Conservation (phyloP, 2,888 invertebrate genomes). For the Limnephilus marmoratus region DNA sequence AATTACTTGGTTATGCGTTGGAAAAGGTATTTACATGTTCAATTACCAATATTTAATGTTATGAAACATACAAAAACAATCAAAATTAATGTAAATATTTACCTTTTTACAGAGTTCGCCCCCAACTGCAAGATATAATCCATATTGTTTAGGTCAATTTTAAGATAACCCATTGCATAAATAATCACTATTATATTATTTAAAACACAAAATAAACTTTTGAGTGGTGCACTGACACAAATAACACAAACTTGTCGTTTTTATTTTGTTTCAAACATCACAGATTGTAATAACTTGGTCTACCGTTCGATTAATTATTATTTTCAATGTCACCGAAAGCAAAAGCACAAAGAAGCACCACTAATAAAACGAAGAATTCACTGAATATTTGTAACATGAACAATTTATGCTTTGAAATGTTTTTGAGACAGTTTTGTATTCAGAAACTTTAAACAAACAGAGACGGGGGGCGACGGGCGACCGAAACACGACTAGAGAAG, state of each 20-base stretch:
- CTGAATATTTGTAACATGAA: not conserved
- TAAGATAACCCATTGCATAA: not conserved
- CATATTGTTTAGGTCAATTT: constrained; percentile 39
- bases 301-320: not conserved
- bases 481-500: constrained; percentile 54
- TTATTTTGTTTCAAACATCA: constrained; percentile 48
- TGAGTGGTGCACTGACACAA: constrained; percentile 38
- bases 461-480: constrained; percentile 51
- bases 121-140: constrained; percentile 52
- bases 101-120: constrained; percentile 53
- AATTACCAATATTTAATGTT: not conserved
- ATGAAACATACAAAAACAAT: not conserved
- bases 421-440: constrained; percentile 22
- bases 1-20: not conserved
- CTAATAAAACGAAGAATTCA: not conserved
- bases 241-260: constrained; percentile 27
- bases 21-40: not conserved
- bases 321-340: constrained; percentile 36
- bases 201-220: constrained; percentile 34
- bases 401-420: constrained; percentile 11
- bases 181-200: constrained; percentile 43
- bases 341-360: constrained; percentile 29
- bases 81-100: constrained; percentile 13
- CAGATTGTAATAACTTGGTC: not conserved
- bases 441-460: constrained; percentile 53